Evolutionary conservation across 1,140 invertebrate species (phyloP).

Genomic region (Pachyrhynchus sulphureomaculatus): DNA sequence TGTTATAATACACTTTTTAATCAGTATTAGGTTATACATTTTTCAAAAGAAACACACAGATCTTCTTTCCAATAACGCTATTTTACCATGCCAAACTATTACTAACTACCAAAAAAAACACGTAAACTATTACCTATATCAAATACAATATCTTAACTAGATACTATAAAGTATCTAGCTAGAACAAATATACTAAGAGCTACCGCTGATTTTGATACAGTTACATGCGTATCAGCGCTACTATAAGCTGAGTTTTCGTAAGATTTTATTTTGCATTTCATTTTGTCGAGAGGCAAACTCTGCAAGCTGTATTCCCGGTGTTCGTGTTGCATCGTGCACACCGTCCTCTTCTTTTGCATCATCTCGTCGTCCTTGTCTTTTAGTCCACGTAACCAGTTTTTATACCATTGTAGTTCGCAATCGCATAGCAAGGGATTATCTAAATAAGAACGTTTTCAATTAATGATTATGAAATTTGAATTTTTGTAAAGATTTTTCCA

Average conservation of each 20-base stretch:
- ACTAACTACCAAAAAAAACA: conserved; percentile 1
- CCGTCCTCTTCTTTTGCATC: conserved; percentile 80
- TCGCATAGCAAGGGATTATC: conserved; percentile 87
- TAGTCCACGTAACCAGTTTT: conserved; percentile 72
- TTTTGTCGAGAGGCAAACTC: conserved; percentile 75
- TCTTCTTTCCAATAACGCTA: neutral
- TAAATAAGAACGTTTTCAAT: conserved; percentile 50
- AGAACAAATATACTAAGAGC: conserved; percentile 24
- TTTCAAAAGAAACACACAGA: too few relatives aligned
- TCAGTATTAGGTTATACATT: too few relatives aligned
- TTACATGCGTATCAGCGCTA: conserved; percentile 3
- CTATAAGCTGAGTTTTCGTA: conserved; percentile 41
- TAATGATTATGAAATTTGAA: too few relatives aligned
- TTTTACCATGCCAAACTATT: neutral
- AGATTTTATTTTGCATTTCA: conserved; percentile 74
- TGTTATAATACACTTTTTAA: too few relatives aligned
- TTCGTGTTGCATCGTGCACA: conserved; percentile 73
- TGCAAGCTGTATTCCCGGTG: conserved; percentile 79
- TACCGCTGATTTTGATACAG: neutral
- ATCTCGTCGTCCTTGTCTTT: conserved; percentile 78
- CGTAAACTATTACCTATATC: conserved; percentile 7
- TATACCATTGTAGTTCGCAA: conserved; percentile 85
- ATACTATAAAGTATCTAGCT: conserved; percentile 21
- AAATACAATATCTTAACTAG: conserved; percentile 18
- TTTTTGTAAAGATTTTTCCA: too few relatives aligned